A percentile compares a stretch with the other conserved stretches of the same genome.
Evolutionary conservation across 2,888 invertebrate genomes (phyloP).

Genomic region (Eupithecia subfuscata): DNA sequence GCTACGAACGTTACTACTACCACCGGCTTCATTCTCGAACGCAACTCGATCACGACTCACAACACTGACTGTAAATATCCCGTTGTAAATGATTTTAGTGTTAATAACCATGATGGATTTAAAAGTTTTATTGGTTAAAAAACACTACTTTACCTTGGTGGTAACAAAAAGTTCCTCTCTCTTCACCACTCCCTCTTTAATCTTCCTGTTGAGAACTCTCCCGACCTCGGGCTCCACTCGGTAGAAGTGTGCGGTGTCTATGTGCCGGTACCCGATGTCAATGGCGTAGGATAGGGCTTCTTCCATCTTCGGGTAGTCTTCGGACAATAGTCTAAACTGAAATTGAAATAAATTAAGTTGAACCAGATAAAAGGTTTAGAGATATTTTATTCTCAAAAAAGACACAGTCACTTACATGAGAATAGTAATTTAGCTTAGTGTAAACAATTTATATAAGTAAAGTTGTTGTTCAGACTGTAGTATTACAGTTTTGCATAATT

Average conservation of each 20-base stretch:
- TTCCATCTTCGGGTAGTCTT: conserved; percentile 60
- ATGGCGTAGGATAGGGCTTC: conserved; percentile 88
- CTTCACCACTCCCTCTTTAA: conserved; percentile 86
- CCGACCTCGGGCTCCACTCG: conserved; percentile 89
- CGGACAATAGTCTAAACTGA: conserved; percentile 53
- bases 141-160: conserved; percentile 80
- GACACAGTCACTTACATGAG: no score
- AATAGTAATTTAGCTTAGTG: no score
- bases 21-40: no score
- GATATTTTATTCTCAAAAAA: no score
- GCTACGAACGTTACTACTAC: no score
- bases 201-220: conserved; percentile 84
- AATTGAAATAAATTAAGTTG: not conserved
- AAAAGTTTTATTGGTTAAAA: not conserved
- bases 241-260: conserved; percentile 90
- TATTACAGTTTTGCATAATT: no score
- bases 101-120: no score
- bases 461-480: no score
- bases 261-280: conserved; percentile 89
- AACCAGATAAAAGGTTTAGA: not conserved
- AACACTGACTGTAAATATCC: no score
- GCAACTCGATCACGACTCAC: no score
- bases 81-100: no score
- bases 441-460: no score
- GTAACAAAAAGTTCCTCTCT: conserved; percentile 88